phyloP scores from a whole-genome alignment of 2,113 vertebrate species.

The Cheirogaleus medius region DNA sequence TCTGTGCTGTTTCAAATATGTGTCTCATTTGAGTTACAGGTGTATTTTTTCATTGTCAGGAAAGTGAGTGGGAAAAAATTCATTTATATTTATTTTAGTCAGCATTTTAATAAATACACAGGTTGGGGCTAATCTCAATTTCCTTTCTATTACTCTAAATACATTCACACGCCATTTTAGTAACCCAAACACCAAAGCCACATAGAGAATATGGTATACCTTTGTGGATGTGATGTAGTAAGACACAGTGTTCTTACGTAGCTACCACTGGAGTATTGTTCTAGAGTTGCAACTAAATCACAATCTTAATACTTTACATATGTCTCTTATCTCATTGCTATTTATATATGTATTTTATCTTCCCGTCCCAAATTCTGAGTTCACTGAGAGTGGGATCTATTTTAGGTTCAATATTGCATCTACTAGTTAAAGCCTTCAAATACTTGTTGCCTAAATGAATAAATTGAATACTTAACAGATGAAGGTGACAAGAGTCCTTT shows the following conservation, averaged over 20 bases:
- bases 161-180: background rate
- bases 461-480: background rate
- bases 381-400: background rate
- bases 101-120: constrained; percentile 47
- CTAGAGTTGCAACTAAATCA: background rate
- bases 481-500: background rate
- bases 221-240: background rate
- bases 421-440: background rate
- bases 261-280: background rate
- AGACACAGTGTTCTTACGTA: background rate
- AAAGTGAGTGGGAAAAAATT: background rate
- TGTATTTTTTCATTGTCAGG: constrained; percentile 19
- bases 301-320: background rate
- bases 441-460: constrained; percentile 25
- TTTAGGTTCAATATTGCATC: background rate
- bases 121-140: background rate
- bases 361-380: background rate
- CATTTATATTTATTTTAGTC: constrained; percentile 49
- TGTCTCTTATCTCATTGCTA: background rate
- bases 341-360: background rate
- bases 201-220: background rate
- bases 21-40: constrained; percentile 40
- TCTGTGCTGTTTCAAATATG: background rate
- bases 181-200: background rate
- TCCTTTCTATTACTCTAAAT: background rate